phyloP scores from a whole-genome alignment of 53 echinoderm and acorn worm species.

The Stichopus horrens region DNA sequence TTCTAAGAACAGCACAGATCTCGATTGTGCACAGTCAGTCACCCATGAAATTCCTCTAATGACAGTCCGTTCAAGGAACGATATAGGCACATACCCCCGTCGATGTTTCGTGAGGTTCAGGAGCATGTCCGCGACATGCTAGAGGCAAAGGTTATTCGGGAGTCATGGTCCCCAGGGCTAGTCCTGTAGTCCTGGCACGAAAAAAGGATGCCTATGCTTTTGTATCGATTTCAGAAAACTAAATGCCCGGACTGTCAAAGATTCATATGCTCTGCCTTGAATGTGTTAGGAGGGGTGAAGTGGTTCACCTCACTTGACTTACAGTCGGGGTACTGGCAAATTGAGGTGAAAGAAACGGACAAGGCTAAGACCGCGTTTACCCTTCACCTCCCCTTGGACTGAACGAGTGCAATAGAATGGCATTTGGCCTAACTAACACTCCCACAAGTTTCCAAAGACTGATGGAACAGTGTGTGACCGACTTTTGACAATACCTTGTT shows the following conservation, averaged over 20 bases:
- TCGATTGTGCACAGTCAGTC: no score
- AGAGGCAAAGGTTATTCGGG: no score
- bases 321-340: slow-evolving; percentile 35
- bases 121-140: no score
- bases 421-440: slow-evolving; percentile 28
- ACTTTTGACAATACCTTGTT: slow-evolving; percentile 8
- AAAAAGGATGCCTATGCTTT: slow-evolving; percentile 34
- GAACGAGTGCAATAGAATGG: slow-evolving; percentile 19
- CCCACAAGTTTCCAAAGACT: slow-evolving; percentile 26
- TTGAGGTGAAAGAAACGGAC: slow-evolving; percentile 26
- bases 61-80: no score
- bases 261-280: slow-evolving; percentile 35
- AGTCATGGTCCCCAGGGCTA: slow-evolving; percentile 44
- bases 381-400: slow-evolving; percentile 14
- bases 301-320: slow-evolving; percentile 51
- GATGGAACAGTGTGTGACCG: slow-evolving; percentile 24
- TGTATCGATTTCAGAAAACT: slow-evolving; percentile 46
- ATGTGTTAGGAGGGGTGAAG: slow-evolving; percentile 29
- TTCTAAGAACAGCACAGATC: no score
- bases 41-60: no score
- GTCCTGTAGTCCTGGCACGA: slow-evolving; percentile 26
- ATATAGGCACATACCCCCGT: background rate
- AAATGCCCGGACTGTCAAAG: slow-evolving; percentile 12
- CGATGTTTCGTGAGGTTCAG: no score
- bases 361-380: slow-evolving; percentile 16